Conservation (phyloP, 2,113 vertebrate genomes). For the Lichenostomus cassidix region DNA sequence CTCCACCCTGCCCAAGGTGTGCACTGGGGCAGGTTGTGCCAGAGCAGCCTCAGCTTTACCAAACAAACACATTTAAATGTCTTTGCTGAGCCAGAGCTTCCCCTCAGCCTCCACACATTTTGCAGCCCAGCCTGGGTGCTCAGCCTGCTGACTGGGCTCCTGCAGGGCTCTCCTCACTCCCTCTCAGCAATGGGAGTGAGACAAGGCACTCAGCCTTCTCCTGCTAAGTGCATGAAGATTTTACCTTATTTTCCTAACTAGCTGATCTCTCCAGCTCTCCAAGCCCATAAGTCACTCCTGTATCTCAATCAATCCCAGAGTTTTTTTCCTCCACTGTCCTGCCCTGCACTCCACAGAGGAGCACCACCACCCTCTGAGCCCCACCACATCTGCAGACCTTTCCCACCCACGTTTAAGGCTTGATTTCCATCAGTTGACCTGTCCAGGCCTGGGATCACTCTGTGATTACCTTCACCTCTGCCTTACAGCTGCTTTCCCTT, state of each 20-base stretch:
- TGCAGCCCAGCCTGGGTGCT: fast-evolving
- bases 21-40: fast-evolving
- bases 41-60: neutral
- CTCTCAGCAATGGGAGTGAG: fast-evolving
- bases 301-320: neutral
- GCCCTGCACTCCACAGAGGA: too few species aligned
- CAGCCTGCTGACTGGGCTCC: neutral
- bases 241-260: neutral
- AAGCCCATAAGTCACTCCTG: fast-evolving
- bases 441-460: neutral
- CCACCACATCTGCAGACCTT: neutral
- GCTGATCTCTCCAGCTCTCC: neutral
- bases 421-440: neutral
- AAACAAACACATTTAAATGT: neutral
- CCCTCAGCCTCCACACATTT: fast-evolving
- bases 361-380: fast-evolving
- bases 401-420: neutral
- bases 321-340: neutral
- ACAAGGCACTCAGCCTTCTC: neutral
- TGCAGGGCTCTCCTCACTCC: neutral
- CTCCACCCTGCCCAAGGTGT: fast-evolving
- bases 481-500: neutral
- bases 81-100: neutral
- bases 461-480: neutral
- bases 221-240: neutral